phyloP scores from a whole-genome alignment of 2,888 invertebrate species.

The Pandemis corylana region DNA sequence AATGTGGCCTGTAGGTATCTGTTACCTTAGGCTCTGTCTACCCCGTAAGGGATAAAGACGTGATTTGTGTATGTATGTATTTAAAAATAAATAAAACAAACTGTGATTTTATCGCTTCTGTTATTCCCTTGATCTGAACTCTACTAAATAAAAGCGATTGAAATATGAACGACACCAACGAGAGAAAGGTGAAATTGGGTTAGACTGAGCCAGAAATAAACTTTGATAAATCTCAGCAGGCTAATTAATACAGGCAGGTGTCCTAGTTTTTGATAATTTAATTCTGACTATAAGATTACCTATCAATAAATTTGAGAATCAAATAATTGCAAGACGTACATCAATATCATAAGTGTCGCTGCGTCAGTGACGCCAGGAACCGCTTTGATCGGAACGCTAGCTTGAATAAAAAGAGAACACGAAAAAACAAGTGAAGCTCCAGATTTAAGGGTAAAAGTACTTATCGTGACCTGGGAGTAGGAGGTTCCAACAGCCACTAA shows the following conservation, averaged over 20 bases:
- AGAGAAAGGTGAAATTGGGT: slow-evolving; percentile 40
- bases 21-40: no score
- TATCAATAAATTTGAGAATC: no score
- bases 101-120: neutral
- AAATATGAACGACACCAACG: slow-evolving; percentile 20
- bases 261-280: slow-evolving; percentile 21
- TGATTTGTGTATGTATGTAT: no score
- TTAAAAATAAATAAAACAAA: neutral
- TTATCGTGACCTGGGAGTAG: no score
- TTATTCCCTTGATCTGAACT: slow-evolving; percentile 27
- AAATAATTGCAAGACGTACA: no score
- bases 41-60: no score
- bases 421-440: neutral
- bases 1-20: no score
- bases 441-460: neutral
- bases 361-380: no score
- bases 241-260: slow-evolving; percentile 21
- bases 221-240: slow-evolving; percentile 20
- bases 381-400: no score
- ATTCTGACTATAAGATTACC: neutral
- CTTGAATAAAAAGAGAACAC: no score
- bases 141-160: neutral
- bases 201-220: slow-evolving; percentile 23
- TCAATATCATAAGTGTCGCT: no score
- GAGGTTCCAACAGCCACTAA: neutral